Evolutionary conservation across 2,797 vertebrate species (phyloP).

Genomic region (Rhynchonycteris naso): DNA sequence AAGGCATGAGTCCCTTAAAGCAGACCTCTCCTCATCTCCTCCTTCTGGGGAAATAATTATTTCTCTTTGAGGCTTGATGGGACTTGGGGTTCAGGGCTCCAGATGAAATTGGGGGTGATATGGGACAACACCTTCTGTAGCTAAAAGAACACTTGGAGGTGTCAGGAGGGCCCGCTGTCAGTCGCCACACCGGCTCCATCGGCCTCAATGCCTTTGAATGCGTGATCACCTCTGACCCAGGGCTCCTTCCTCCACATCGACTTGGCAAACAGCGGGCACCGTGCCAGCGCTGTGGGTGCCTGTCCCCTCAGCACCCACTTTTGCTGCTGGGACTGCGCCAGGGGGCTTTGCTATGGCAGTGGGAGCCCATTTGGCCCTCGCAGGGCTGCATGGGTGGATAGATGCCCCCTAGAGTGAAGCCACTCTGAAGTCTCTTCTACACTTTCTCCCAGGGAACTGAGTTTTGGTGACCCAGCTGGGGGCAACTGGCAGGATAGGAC

Average conservation of each 20-base stretch:
- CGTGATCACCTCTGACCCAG: not conserved
- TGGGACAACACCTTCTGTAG: not conserved
- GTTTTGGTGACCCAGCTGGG: not conserved
- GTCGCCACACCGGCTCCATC: fast-evolving
- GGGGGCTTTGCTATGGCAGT: not conserved
- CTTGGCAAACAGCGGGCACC: not conserved
- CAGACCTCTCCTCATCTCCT: not conserved
- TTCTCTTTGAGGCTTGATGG: not conserved
- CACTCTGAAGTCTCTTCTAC: not conserved
- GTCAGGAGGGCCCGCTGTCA: not conserved
- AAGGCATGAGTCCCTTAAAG: not conserved
- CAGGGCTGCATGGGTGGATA: not conserved
- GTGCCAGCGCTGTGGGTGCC: fast-evolving
- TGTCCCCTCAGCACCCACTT: not conserved
- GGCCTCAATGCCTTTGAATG: not conserved
- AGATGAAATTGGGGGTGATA: not conserved
- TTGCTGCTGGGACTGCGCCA: not conserved
- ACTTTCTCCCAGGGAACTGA: not conserved
- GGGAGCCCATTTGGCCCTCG: not conserved
- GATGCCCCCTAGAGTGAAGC: not conserved
- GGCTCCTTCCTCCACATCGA: not conserved
- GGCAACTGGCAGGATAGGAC: not conserved
- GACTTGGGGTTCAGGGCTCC: not conserved
- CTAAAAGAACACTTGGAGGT: not conserved
- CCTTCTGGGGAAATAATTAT: not conserved